Evolutionary conservation across 2,797 vertebrate species (phyloP), one percentile per base, ranked within the genome.

Genomic region (Lithobates sylvaticus): DNA sequence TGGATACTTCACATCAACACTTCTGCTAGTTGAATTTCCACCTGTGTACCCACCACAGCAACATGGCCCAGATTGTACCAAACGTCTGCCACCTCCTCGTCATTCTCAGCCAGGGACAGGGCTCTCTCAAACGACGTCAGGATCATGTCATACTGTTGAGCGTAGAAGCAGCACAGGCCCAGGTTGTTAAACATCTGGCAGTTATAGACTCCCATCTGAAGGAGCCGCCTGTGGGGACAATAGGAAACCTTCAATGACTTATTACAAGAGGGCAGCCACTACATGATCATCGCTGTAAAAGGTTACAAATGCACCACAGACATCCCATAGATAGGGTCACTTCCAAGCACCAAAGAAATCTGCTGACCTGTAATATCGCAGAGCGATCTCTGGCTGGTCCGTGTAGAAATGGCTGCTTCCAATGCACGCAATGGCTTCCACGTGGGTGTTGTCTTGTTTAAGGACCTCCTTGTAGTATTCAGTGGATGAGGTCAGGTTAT

Each of bases 141-240:
- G 21, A 97, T 97, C 98, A 99, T 98, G 90, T 99, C 98, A n/a
- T 99, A 99, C 91, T 99, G 98, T 94, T 99, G 98, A 67, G 98
- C 98, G 13, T 97, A 99, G 92, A 99, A 99, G 94, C 98, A 99
- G 89, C 97, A 99, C 86, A 99, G 95, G 23, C 97, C 98, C 92
- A 99, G 94, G 91, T 99, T 99, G 95, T 99, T 99, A 89, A 98
- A 98, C 84, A 99, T 96, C 79, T 98, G 97, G 91, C 97, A 98
- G 93, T 98, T 99, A 89, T 99, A 98, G 84, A 99, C 96, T 39
- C 98, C 98, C 98, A 99, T 99, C 93, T 99, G 98, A 85, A 99
- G 94, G 68, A 99, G 95, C 18, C 98, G 97, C 87, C 98, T 99
- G 93, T 80, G 78, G 89, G 34, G 86, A 92, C 77, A 71, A 91